Conservation (phyloP, 2,888 invertebrate genomes). For the Corythucha ciliata region DNA sequence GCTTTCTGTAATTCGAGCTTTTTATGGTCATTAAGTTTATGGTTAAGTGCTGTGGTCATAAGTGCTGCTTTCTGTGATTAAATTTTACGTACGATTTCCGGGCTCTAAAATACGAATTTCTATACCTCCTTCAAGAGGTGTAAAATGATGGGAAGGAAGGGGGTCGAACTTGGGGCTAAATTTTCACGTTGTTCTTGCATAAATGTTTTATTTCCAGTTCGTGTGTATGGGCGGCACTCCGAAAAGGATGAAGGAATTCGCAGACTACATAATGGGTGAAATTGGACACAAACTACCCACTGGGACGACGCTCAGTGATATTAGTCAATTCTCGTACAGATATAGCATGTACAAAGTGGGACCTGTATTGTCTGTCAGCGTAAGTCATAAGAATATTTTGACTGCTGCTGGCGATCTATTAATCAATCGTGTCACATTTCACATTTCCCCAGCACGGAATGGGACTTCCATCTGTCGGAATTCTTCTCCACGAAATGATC, state of each 20-base stretch:
- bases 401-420: no score
- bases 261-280: slow-evolving; percentile 80
- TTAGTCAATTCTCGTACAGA: slow-evolving; percentile 82
- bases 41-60: no score
- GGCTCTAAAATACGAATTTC: no score
- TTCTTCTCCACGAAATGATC: slow-evolving; percentile 89
- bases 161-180: no score
- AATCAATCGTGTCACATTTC: not conserved
- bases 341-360: slow-evolving; percentile 96
- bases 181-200: no score
- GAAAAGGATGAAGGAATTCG: slow-evolving; percentile 87
- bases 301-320: slow-evolving; percentile 77
- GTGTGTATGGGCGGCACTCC: slow-evolving; percentile 96
- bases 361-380: slow-evolving; percentile 73
- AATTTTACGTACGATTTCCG: no score
- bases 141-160: no score
- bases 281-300: slow-evolving; percentile 82
- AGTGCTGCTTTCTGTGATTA: no score
- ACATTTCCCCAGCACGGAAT: slow-evolving; percentile 76
- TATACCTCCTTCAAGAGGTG: no score
- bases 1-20: no score
- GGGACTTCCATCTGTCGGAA: slow-evolving; percentile 93
- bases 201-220: slow-evolving; percentile 58
- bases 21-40: no score
- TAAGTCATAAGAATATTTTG: slow-evolving; percentile 47